These are phyloP conservation scores for Drosophila macrospina DNA, from an alignment of 2,888 invertebrate genomes.

Conservation along the genomic window DNA sequence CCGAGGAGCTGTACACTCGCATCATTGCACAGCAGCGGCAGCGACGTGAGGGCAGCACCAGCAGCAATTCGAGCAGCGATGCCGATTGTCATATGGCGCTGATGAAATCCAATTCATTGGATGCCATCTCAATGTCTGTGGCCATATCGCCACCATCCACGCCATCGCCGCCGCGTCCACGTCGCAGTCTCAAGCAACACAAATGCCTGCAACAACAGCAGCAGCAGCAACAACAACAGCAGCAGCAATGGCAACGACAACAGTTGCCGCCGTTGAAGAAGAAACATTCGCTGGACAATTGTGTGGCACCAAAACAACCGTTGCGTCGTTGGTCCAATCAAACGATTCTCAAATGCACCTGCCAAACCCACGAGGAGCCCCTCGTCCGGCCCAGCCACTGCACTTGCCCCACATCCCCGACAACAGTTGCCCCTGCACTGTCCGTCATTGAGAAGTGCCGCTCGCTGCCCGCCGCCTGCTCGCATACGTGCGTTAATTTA, in stretches of 20 bases:
- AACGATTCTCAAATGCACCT: slow-evolving; percentile 73
- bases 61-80: slow-evolving; percentile 46
- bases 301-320: slow-evolving; percentile 42
- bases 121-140: slow-evolving; percentile 83
- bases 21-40: slow-evolving; percentile 81
- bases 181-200: slow-evolving; percentile 78
- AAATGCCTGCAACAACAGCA: slow-evolving; percentile 67
- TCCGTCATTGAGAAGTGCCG: slow-evolving; percentile 71
- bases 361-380: slow-evolving; percentile 51
- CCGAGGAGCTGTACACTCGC: slow-evolving; percentile 85
- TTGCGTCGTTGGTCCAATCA: slow-evolving; percentile 83
- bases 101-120: slow-evolving; percentile 84
- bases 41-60: slow-evolving; percentile 43
- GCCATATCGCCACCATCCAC: slow-evolving; percentile 81
- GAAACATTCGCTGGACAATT: slow-evolving; percentile 81
- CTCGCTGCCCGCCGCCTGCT: slow-evolving; percentile 58
- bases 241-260: slow-evolving; percentile 7
- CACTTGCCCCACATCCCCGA: slow-evolving; percentile 37
- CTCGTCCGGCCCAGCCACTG: slow-evolving; percentile 36
- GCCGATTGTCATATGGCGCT: slow-evolving; percentile 58
- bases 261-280: slow-evolving; percentile 65
- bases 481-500: slow-evolving; percentile 65
- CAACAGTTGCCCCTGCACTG: slow-evolving; percentile 22
- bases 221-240: slow-evolving; percentile 47
- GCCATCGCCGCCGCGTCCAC: slow-evolving; percentile 79